Percentiles rank a stretch among this genome's conserved stretches.
Evolutionary conservation across 1,140 invertebrate species (phyloP).

Genomic region (Bombus waltoni): DNA sequence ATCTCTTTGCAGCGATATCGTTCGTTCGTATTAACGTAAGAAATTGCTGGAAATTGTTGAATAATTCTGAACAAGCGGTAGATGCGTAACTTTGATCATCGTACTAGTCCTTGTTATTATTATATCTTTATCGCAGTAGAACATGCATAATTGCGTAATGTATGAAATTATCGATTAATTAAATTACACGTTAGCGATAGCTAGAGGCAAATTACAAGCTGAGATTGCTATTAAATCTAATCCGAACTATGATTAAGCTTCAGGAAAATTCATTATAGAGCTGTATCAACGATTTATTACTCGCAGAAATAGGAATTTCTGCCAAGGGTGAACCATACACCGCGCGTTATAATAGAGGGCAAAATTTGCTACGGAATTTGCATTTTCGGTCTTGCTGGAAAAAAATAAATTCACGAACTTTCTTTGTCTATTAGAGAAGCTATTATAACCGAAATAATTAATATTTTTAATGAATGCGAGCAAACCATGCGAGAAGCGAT

Average conservation of each 20-base stretch:
- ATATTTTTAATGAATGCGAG: constrained; percentile 16
- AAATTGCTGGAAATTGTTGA: neutral
- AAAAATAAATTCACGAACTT: too few species aligned
- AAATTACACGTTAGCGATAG: neutral
- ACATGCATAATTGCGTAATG: neutral
- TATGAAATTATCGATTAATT: neutral
- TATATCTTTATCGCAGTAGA: too few species aligned
- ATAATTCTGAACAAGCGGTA: neutral
- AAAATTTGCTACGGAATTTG: neutral
- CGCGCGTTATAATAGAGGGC: neutral
- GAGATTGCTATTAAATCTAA: neutral
- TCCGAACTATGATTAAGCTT: neutral
- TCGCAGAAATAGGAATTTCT: neutral
- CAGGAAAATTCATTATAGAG: neutral
- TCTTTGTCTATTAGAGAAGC: neutral
- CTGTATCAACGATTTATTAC: neutral
- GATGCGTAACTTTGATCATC: neutral
- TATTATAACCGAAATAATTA: constrained; percentile 15
- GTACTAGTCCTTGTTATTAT: neutral
- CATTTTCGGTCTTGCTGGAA: neutral
- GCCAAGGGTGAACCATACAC: neutral
- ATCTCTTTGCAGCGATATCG: neutral
- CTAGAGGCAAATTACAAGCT: neutral
- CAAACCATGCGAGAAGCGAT: constrained; percentile 7
- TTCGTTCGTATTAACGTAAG: neutral